These are phyloP conservation scores for Hydractinia symbiolongicarpus DNA, from an alignment of 30 jellyfish, hydroid and myxozoan genomes.

Conservation along the genomic window DNA sequence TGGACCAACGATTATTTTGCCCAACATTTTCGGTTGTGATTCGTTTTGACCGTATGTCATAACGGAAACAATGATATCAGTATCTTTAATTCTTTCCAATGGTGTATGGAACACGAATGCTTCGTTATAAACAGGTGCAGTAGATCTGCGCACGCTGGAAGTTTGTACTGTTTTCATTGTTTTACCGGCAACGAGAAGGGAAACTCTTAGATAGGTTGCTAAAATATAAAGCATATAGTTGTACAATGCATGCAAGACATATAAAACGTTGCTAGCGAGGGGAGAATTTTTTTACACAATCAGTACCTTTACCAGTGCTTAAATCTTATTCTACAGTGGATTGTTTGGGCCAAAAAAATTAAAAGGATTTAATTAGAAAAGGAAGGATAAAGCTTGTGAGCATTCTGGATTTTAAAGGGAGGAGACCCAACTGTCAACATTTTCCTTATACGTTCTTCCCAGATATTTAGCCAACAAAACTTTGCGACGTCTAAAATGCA, in stretches of 20 bases:
- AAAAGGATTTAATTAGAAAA: too few species aligned
- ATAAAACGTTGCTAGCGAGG: too few species aligned
- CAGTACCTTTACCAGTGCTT: not conserved
- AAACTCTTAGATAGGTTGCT: conserved; percentile 33
- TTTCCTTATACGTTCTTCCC: too few species aligned
- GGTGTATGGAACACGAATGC: conserved; percentile 88
- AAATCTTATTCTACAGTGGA: not conserved
- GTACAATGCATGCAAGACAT: too few species aligned
- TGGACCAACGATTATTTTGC: conserved; percentile 64
- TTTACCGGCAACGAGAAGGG: conserved; percentile 43
- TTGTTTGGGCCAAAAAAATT: too few species aligned
- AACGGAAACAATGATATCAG: conserved; percentile 47
- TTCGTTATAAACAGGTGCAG: conserved; percentile 76
- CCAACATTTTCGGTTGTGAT: conserved; percentile 30
- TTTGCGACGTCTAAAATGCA: too few species aligned
- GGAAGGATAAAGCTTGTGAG: too few species aligned
- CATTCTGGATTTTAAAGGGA: too few species aligned
- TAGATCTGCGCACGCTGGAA: conserved; percentile 39
- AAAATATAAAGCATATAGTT: not conserved
- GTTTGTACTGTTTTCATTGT: conserved; percentile 69
- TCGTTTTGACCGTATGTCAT: conserved; percentile 27
- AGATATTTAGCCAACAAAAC: too few species aligned
- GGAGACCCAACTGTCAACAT: too few species aligned
- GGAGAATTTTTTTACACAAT: too few species aligned
- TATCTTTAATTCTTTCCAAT: conserved; percentile 50